phyloP scores from a whole-genome alignment of 2,797 vertebrate species.

The Echiichthys vipera region DNA sequence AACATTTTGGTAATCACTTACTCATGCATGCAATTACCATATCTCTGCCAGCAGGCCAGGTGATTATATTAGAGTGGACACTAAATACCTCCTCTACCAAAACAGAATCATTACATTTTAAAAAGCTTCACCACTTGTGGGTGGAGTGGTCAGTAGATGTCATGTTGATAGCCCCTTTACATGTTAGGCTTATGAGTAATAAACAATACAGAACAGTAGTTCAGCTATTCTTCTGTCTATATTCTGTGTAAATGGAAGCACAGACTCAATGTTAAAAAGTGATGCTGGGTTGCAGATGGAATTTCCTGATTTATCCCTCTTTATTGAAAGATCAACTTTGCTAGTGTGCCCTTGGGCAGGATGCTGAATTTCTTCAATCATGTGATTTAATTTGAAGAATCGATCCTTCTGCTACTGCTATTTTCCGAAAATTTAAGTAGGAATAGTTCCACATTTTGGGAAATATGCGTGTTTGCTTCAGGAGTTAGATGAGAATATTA shows the following conservation, averaged over 20 bases:
- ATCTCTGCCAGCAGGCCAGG: background rate
- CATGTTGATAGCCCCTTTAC: background rate
- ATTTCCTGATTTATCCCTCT: background rate
- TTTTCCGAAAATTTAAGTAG: background rate
- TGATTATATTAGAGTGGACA: slow-evolving; percentile 1
- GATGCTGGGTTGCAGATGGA: background rate
- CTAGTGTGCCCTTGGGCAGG: too few species aligned
- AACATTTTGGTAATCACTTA: slow-evolving; percentile 31
- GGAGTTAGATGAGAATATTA: too few species aligned
- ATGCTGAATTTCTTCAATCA: too few species aligned
- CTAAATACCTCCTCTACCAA: background rate
- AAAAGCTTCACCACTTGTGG: background rate
- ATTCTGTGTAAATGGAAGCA: background rate
- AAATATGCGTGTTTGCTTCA: background rate
- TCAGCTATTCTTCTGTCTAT: background rate
- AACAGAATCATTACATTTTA: background rate
- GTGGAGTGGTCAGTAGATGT: background rate
- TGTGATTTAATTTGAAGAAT: background rate
- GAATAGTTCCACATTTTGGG: background rate
- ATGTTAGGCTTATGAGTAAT: background rate
- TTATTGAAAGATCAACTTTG: background rate
- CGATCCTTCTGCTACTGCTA: background rate
- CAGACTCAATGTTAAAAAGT: background rate
- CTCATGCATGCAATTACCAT: slow-evolving; percentile 42
- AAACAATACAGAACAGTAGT: background rate